A percentile compares a stretch with the other conserved stretches of the same genome.
phyloP scores from a whole-genome alignment of 30 jellyfish, hydroid and myxozoan genomes.

The Haliclystus octoradiatus region DNA sequence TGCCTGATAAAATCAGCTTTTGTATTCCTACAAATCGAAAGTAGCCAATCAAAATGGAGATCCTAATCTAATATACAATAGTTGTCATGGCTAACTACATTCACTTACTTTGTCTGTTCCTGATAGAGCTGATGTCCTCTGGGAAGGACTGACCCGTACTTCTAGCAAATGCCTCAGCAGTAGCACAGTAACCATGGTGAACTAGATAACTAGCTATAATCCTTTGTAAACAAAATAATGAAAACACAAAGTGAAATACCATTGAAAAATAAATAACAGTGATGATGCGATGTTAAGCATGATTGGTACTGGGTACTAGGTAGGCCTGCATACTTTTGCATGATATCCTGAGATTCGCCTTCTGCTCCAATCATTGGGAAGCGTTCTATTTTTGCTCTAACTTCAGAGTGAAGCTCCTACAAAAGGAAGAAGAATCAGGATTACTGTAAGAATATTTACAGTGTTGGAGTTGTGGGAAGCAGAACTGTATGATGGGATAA shows the following conservation, averaged over 20 bases:
- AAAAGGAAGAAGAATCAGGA: too few species aligned
- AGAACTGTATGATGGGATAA: neutral
- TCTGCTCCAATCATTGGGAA: too few species aligned
- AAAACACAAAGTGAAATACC: neutral
- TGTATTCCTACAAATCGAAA: conserved; percentile 53
- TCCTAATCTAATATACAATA: neutral
- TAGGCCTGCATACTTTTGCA: too few species aligned
- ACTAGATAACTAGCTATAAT: conserved; percentile 74
- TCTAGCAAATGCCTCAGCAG: conserved; percentile 84
- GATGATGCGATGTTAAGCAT: too few species aligned
- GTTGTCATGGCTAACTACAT: too few species aligned
- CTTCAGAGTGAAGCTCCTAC: too few species aligned
- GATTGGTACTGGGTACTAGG: too few species aligned
- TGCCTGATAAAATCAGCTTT: conserved; percentile 66
- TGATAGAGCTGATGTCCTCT: conserved; percentile 81
- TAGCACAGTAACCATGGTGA: conserved; percentile 95
- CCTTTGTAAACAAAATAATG: conserved; percentile 12
- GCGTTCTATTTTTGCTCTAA: too few species aligned
- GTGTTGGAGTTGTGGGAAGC: too few species aligned
- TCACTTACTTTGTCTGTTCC: conserved; percentile 80
- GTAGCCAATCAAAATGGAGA: neutral
- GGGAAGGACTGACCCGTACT: conserved; percentile 86
- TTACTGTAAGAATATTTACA: too few species aligned
- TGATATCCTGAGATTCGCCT: too few species aligned
- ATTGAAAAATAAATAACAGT: too few species aligned